Percentiles rank a stretch among this genome's conserved stretches.
These are phyloP conservation scores for Atractosteus spatula DNA, from an alignment of 2,113 vertebrate species.

Conservation along the genomic window DNA sequence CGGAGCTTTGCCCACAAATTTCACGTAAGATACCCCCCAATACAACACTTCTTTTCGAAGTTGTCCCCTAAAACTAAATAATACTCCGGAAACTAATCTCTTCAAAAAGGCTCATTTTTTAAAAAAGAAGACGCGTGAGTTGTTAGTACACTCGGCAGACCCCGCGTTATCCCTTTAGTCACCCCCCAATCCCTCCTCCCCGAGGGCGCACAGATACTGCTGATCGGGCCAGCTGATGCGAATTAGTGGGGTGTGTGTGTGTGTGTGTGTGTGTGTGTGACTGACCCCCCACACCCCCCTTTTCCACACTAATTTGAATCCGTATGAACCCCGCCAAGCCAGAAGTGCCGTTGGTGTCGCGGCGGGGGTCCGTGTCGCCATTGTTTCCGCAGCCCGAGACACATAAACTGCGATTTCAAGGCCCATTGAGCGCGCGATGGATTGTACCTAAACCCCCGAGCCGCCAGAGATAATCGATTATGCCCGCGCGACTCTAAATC, in stretches of 20 bases:
- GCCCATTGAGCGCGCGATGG: conserved; percentile 67
- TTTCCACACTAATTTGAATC: neutral
- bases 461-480: no score
- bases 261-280: neutral
- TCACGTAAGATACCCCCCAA: no score
- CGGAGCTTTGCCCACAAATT: no score
- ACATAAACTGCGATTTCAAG: conserved; percentile 68
- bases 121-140: conserved; percentile 44
- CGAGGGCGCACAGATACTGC: conserved; percentile 23
- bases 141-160: conserved; percentile 64
- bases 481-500: no score
- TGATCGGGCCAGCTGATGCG: conserved; percentile 29
- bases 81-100: neutral
- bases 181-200: conserved; percentile 38
- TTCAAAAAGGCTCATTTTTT: conserved; percentile 26
- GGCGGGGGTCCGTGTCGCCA: conserved; percentile 53
- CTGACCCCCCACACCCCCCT: conserved; percentile 2
- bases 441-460: conserved; percentile 53
- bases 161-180: conserved; percentile 29
- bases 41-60: no score
- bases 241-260: neutral
- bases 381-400: conserved; percentile 58
- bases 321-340: neutral
- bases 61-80: conserved; percentile 12
- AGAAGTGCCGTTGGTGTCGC: conserved; percentile 57